phyloP scores from a whole-genome alignment of 1,140 invertebrate genomes.

The Drosophila guanche region DNA sequence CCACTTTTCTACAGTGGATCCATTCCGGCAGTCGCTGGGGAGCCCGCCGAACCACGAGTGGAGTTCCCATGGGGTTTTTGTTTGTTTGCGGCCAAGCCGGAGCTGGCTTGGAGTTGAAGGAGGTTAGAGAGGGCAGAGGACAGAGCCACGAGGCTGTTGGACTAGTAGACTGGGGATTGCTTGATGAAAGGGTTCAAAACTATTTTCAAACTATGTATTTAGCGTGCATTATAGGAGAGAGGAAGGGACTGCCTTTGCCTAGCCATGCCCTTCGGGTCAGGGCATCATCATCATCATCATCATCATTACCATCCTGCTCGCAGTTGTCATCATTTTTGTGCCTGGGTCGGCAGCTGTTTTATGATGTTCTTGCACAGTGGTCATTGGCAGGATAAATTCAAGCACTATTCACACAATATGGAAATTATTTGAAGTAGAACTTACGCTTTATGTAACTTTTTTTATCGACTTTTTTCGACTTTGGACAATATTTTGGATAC shows the following conservation, averaged over 20 bases:
- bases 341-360: constrained; percentile 60
- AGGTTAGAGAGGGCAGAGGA: not conserved
- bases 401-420: not conserved
- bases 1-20: too few species aligned
- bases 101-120: not conserved
- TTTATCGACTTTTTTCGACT: too few species aligned
- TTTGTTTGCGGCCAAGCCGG: constrained; percentile 49
- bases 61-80: constrained; percentile 78
- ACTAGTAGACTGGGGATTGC: constrained; percentile 25
- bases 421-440: not conserved
- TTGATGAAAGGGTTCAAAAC: constrained; percentile 80
- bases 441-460: too few species aligned
- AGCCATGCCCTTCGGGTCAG: not conserved
- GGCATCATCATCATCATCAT: constrained; percentile 30
- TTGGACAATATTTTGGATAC: too few species aligned
- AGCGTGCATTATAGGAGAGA: constrained; percentile 66
- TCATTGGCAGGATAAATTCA: not conserved
- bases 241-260: not conserved
- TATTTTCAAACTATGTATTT: constrained; percentile 81
- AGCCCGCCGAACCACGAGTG: constrained; percentile 57
- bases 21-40: too few species aligned
- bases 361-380: constrained; percentile 64
- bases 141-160: not conserved
- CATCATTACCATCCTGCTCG: constrained; percentile 26
- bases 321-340: constrained; percentile 42